phyloP scores from a whole-genome alignment of 2,797 vertebrate genomes.

The Scyliorhinus canicula region DNA sequence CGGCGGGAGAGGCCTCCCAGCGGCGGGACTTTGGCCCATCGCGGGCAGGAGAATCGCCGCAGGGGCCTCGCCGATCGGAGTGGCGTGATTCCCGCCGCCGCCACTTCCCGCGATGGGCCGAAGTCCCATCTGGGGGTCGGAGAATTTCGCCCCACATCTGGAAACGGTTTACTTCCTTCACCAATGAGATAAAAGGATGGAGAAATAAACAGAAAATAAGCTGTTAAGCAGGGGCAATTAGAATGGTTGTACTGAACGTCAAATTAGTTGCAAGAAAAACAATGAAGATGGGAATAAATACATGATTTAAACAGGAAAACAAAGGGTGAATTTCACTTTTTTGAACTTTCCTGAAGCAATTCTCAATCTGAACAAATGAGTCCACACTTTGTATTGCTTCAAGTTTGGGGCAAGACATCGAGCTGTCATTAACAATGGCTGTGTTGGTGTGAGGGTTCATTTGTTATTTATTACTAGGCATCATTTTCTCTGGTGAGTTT shows the following conservation, averaged over 20 bases:
- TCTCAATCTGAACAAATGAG: no score
- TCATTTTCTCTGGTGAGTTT: background rate
- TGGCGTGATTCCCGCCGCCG: no score
- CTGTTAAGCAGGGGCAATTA: no score
- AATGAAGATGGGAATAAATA: background rate
- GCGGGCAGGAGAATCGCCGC: no score
- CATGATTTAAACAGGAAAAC: background rate
- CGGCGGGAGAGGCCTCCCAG: no score
- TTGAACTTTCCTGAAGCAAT: background rate
- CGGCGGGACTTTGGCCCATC: no score
- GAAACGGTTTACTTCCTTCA: background rate
- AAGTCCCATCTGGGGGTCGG: no score
- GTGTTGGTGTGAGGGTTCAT: background rate
- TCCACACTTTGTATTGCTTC: no score
- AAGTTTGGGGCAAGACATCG: no score
- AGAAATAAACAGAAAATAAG: background rate
- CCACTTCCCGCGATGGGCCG: no score
- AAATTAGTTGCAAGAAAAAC: background rate
- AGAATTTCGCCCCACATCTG: no score
- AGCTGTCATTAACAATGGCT: background rate
- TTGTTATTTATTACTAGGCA: background rate
- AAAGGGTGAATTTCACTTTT: background rate
- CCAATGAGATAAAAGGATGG: background rate
- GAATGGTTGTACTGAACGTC: background rate
- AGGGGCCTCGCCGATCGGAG: no score